Conservation (phyloP, 2,113 vertebrate genomes). For the Pelecanus crispus region DNA sequence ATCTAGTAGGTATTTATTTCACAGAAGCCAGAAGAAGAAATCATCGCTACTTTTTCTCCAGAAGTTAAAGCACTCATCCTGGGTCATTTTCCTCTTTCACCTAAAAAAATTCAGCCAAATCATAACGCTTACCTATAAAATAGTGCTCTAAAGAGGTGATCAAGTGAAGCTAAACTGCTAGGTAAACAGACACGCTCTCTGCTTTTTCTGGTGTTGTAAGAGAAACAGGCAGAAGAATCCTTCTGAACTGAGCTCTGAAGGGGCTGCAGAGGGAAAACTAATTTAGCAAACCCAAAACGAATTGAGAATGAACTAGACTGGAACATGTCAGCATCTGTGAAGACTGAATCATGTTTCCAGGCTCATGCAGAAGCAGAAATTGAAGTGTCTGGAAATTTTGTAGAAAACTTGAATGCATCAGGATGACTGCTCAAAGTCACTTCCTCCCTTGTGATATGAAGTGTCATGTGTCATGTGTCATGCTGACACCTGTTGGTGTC, state of each 20-base stretch:
- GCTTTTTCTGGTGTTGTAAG: neutral
- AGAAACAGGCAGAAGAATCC: neutral
- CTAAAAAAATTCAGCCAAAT: neutral
- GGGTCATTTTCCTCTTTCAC: neutral
- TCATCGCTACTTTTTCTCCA: neutral
- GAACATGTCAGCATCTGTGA: slow-evolving; percentile 6
- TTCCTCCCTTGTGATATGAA: neutral
- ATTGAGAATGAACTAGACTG: neutral
- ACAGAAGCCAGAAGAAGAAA: neutral
- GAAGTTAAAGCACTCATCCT: neutral
- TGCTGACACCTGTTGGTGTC: neutral
- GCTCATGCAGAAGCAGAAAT: neutral
- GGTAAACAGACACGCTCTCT: neutral
- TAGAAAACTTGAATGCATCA: neutral
- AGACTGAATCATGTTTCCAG: slow-evolving; percentile 25
- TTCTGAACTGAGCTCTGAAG: neutral
- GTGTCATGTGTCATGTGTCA: neutral
- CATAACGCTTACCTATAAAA: neutral
- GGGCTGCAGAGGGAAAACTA: neutral
- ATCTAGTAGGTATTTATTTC: neutral
- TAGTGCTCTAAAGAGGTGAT: neutral
- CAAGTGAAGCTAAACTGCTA: neutral
- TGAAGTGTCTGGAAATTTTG: neutral
- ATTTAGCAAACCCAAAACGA: slow-evolving; percentile 16
- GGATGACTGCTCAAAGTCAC: neutral